Base-by-base conservation (phyloP, 2,797 vertebrate genomes). In the Bovichtus variegatus region DNA sequence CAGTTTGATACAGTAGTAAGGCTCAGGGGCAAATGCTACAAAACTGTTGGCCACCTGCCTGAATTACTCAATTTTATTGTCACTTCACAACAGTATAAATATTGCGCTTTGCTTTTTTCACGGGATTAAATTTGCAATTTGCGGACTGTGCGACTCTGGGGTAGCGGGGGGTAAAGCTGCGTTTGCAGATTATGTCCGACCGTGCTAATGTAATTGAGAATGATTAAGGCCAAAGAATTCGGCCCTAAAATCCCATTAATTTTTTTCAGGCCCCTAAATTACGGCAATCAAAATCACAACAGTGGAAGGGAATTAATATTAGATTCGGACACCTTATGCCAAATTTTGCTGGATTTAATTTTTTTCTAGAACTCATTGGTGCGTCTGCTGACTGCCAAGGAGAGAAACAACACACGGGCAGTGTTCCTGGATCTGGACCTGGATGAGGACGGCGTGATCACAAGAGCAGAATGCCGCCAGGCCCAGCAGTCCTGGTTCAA, bases 401-500 rank as follows among this genome's bases (percentile, higher is more conserved):
- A 99, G 86, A 88, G 96, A 21, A 95, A 98, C 80, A 87, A 92
- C 4, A 97, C 96, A 0, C 95, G 97, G 2, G 76, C 83, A 0
- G 81, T 95, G 23, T 99, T 98, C 89, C 89, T 96, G 78, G 92
- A 95, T 19, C 91, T 97, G 80, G 94, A 94, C 73, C 93, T 86
- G 89, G 96, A 97, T 70, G 91, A 89, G 0, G 97, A 97, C 0
- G 93, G 90, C 0, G 23, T 94, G 64, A 95, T 98, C 15, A 94
- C 94, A 2, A 93, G 94, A 44, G 90, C 91, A 0, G 97, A 98
- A 87, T 96, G 95, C 80, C 95, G 74, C 71, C 95, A 82, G 49
- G 96, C 96, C 29, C 97, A 95, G 88, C 94, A 96, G 55, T 86
- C 94, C 51, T 99, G 98, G 98, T 99, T 98, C 92, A 93, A 95